Base-by-base conservation (phyloP, 2,888 invertebrate species). In the Eurytoma adleriae region DNA sequence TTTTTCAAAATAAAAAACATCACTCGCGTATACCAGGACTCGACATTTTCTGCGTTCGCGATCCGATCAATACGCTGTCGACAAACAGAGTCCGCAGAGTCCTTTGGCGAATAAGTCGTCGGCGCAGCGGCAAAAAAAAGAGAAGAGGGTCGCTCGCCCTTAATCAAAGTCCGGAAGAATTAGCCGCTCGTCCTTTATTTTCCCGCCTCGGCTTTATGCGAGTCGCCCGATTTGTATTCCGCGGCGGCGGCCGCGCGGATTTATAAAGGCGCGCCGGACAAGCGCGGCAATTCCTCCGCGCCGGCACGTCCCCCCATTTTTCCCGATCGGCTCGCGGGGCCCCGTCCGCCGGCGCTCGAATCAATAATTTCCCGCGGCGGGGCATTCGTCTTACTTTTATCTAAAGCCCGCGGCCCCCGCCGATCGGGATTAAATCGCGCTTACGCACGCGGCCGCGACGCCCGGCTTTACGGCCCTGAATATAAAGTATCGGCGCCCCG, bases 121-220 rank as follows among this genome's bases (percentile, higher is more conserved):
- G 40, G 40, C 40, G 10, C 40, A 7, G 10, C 40, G 40, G 1
- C 2, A 7, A 40, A 40, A 7, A 40, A 24, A 24, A 24, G n/a
- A 68, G n/a, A 40, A 40, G 40, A 40, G 40, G 40, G 40, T 40
- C 40, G 14, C 4, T n/a, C 1, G 30, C 57, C 20, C 74, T 79
- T 79, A 79, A 79, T 79, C 74, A 72, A 66, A 71, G 66, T 71
- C 20, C 24, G 61, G 40, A 66, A 66, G 71, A 77, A 77, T 77
- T 77, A 77, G 48, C 14, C 30, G 4, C 24, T 7, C 40, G 54
- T 40, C 40, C 10, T 40, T 40, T 40, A 40, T 40, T 40, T 40
- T 40, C 40, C 57, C 64, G 18, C 57, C 24, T 24, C 16, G 13
- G 40, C 30, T n/a, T 16, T 24, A 10, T 10, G 40, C 40, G 7